Base-by-base conservation (phyloP, 2,797 vertebrate genomes). In the Hippopotamyrus pictus region DNA sequence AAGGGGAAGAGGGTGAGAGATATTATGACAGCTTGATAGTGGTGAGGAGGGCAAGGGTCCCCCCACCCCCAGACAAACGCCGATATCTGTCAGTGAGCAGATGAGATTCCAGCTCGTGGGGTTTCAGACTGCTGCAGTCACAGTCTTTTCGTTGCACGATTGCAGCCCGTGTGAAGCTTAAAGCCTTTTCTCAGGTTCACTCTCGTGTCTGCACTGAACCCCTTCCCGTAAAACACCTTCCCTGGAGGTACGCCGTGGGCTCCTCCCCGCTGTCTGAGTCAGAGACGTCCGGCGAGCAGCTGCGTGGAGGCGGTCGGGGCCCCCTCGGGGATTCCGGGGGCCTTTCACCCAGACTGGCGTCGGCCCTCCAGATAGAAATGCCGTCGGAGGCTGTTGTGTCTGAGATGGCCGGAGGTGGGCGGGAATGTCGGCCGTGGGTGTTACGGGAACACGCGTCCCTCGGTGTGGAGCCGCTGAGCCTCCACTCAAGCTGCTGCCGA, bases 371-470 rank as follows among this genome's bases (percentile, higher is more conserved):
- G 85, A 54, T 37, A 87, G 85, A 50, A 51, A 57, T 48, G 11
- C 85, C 14, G 29, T 6, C 33, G 8, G 54, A 87, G 53, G 86
- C 51, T 87, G 86, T 87, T 87, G 86, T 87, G 86, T 87, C 86
- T 87, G 50, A 54, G 50, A 53, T 59, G 51, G 53, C 29, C 17
- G 1, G 86, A 87, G 8, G 86, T 87, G 51, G 86, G 86, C 86
- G 53, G 86, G 51, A 44, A 41, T 41, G 86, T 87, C 53, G 53
- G 2, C 86, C 17, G 86, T 87, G 50, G 86, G 86, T 62, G 85
- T 59, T 54, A 41, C 8, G 29, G 50, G 85, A 86, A 50, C 79
- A 84, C 19, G 79, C 2, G 79, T 84, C 79, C 19, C 41, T 50
- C n/a, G 19, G 79, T n/a, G 41, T 17, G 46, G 44, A 48, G 82